These are phyloP conservation scores for Stomatorhinus ivindoensis DNA, from an alignment of 2,113 vertebrate genomes.

Conservation along the genomic window DNA sequence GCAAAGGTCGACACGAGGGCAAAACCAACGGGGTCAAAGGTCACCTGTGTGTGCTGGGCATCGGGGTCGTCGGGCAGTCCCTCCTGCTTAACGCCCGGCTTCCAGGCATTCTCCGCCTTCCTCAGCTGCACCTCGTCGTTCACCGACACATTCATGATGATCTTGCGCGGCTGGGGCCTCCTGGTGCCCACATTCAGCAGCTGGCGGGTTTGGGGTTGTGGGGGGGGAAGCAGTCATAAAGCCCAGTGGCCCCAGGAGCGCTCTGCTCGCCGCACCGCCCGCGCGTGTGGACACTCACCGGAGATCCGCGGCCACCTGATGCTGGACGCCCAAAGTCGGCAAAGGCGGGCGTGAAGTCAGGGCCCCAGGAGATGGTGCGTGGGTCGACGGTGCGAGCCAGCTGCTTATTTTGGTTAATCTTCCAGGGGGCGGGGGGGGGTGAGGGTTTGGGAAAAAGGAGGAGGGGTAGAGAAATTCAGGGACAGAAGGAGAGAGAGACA, in stretches of 20 bases:
- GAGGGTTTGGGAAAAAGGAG: background rate
- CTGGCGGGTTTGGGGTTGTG: constrained; percentile 43
- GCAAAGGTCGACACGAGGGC: background rate
- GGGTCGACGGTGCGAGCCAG: constrained; percentile 74
- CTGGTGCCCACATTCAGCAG: constrained; percentile 73
- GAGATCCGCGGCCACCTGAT: constrained; percentile 69
- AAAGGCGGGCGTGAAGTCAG: constrained; percentile 96
- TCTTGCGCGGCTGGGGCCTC: constrained; percentile 80
- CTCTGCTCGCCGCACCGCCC: background rate
- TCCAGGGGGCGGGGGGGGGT: constrained; percentile 11
- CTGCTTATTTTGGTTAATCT: constrained; percentile 91
- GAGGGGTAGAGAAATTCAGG: background rate
- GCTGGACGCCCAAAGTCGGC: constrained; percentile 88
- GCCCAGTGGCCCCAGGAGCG: background rate
- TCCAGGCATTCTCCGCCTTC: constrained; percentile 91
- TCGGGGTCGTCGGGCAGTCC: constrained; percentile 66
- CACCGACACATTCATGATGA: constrained; percentile 84
- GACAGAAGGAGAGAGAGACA: background rate
- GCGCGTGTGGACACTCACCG: constrained; percentile 64
- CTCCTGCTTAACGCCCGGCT: constrained; percentile 79
- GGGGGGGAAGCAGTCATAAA: background rate
- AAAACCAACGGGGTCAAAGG: background rate
- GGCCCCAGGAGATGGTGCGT: constrained; percentile 81
- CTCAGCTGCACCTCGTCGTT: constrained; percentile 86
- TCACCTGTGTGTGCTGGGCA: constrained; percentile 75